phyloP scores from a whole-genome alignment of 2,113 vertebrate genomes.

The Pycnonotus jocosus region DNA sequence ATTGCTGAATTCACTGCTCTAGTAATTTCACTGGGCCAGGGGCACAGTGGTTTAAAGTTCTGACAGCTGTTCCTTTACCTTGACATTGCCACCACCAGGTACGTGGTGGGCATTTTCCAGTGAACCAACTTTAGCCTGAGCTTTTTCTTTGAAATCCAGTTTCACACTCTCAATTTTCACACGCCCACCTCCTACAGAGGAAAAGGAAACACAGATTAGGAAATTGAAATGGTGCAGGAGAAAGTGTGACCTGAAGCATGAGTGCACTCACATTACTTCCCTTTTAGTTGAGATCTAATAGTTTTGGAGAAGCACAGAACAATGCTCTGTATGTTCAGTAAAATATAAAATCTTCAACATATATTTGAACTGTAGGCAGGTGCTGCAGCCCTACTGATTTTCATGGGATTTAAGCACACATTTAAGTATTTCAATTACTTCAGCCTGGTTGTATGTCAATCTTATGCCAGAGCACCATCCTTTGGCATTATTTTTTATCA shows the following conservation, averaged over 20 bases:
- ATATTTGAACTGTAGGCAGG: not conserved
- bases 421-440: not conserved
- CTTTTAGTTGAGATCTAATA: not conserved
- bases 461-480: not conserved
- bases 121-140: slow-evolving; percentile 97
- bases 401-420: not conserved
- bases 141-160: slow-evolving; percentile 98
- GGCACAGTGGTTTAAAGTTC: not conserved
- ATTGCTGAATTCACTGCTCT: not conserved
- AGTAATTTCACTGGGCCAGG: not conserved
- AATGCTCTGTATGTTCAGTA: not conserved
- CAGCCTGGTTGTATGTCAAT: not conserved
- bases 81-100: slow-evolving; percentile 85
- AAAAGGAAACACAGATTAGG: slow-evolving; percentile 1
- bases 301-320: not conserved
- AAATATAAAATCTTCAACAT: not conserved
- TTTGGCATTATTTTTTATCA: not conserved
- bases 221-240: not conserved
- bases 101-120: slow-evolving; percentile 91
- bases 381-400: not conserved
- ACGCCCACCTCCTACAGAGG: slow-evolving; percentile 84
- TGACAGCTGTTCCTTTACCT: slow-evolving; percentile 73
- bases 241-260: not conserved
- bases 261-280: not conserved
- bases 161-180: slow-evolving; percentile 96